Evolutionary conservation across 1,140 invertebrate genomes (phyloP).

Genomic region (Penaeus vannamei): DNA sequence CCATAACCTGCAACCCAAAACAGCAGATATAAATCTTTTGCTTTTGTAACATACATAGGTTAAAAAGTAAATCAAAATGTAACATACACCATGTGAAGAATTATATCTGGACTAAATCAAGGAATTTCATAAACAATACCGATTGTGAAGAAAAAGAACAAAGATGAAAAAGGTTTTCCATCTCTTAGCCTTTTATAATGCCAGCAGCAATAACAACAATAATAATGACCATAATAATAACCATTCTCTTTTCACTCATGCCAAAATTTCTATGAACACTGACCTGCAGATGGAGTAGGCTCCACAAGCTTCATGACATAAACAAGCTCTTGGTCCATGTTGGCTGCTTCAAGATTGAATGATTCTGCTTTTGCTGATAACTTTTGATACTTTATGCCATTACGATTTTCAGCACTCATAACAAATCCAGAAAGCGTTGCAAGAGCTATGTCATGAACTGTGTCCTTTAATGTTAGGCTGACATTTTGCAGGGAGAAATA

Average conservation of each 20-base stretch:
- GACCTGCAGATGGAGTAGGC: slow-evolving; percentile 79
- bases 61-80: slow-evolving; percentile 48
- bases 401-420: slow-evolving; percentile 81
- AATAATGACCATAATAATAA: not conserved
- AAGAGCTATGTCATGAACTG: slow-evolving; percentile 82
- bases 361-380: slow-evolving; percentile 83
- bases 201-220: too few species aligned
- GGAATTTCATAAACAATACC: too few species aligned
- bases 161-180: too few species aligned
- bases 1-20: slow-evolving; percentile 74
- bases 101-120: not conserved
- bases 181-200: too few species aligned
- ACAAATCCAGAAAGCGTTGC: slow-evolving; percentile 83
- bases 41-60: slow-evolving; percentile 5
- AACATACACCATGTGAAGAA: not conserved
- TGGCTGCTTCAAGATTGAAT: slow-evolving; percentile 83
- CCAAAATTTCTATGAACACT: slow-evolving; percentile 35
- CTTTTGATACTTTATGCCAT: slow-evolving; percentile 81
- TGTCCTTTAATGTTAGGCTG: slow-evolving; percentile 80
- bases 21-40: not conserved
- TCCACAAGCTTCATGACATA: slow-evolving; percentile 78
- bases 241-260: not conserved
- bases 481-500: slow-evolving; percentile 85
- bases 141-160: too few species aligned
- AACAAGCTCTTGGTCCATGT: slow-evolving; percentile 82